phyloP scores from a whole-genome alignment of 2,888 invertebrate genomes.

The Rugalucina vietnamica region DNA sequence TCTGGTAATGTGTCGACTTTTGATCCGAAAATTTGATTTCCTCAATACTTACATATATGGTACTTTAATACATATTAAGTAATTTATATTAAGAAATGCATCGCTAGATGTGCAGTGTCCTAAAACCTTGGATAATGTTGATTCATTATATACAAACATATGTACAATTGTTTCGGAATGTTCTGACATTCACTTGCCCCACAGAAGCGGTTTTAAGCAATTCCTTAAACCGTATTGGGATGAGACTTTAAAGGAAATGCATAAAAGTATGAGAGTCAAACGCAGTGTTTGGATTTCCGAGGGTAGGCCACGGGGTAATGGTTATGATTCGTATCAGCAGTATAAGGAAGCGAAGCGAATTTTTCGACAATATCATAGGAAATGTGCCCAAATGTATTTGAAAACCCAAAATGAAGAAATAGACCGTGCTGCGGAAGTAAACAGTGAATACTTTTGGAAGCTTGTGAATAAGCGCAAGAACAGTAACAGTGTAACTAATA shows the following conservation, averaged over 20 bases:
- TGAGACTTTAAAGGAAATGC: background rate
- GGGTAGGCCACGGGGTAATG: background rate
- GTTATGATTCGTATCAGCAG: background rate
- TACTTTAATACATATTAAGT: too few relatives aligned
- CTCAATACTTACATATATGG: too few relatives aligned
- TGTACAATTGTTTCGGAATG: too few relatives aligned
- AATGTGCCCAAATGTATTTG: background rate
- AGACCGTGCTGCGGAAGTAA: background rate
- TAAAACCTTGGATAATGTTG: too few relatives aligned
- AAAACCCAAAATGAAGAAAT: background rate
- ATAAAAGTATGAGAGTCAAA: background rate
- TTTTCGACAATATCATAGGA: background rate
- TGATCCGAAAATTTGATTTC: too few relatives aligned
- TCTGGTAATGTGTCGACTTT: too few relatives aligned
- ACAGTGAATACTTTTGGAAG: constrained; percentile 1
- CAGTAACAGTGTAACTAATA: background rate
- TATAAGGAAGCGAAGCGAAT: background rate
- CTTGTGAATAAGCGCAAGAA: background rate
- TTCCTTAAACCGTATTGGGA: constrained; percentile 13
- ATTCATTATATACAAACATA: too few relatives aligned
- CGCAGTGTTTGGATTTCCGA: background rate
- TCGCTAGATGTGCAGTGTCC: too few relatives aligned
- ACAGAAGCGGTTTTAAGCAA: too few relatives aligned
- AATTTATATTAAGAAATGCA: too few relatives aligned
- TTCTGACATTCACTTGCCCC: too few relatives aligned